These are phyloP conservation scores for Fragum sueziense DNA, from an alignment of 2,888 invertebrate genomes.

Conservation along the genomic window DNA sequence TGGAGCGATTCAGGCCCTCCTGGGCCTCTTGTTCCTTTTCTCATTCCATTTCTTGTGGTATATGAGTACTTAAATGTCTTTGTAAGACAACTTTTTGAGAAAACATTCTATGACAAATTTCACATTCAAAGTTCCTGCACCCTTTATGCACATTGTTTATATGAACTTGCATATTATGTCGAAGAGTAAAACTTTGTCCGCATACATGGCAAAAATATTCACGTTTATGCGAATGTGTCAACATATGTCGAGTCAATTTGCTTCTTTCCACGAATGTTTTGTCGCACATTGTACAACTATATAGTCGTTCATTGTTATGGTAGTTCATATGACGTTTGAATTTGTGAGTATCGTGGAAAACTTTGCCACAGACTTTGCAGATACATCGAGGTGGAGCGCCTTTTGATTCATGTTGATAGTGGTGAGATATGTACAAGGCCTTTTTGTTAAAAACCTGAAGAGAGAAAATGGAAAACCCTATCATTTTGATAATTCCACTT, in stretches of 20 bases:
- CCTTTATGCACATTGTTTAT: conserved; percentile 46
- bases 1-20: no score
- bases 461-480: not conserved
- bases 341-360: conserved; percentile 46
- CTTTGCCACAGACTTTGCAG: conserved; percentile 53
- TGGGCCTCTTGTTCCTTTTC: no score
- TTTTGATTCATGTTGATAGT: conserved; percentile 34
- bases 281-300: conserved; percentile 46
- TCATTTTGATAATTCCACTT: no score
- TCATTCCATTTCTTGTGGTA: not conserved
- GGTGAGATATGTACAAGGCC: conserved; percentile 38
- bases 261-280: conserved; percentile 44
- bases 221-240: conserved; percentile 45
- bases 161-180: conserved; percentile 50
- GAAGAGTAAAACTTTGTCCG: conserved; percentile 43
- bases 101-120: conserved; percentile 49
- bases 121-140: conserved; percentile 36
- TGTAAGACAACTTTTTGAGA: conserved; percentile 53
- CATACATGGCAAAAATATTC: conserved; percentile 48
- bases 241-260: conserved; percentile 51
- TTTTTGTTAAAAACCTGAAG: conserved; percentile 52
- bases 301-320: conserved; percentile 33
- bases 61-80: conserved; percentile 47
- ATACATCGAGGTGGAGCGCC: conserved; percentile 18
- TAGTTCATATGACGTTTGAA: conserved; percentile 51